Base-by-base conservation (phyloP, 2,888 invertebrate genomes). In the Tachina fera region DNA sequence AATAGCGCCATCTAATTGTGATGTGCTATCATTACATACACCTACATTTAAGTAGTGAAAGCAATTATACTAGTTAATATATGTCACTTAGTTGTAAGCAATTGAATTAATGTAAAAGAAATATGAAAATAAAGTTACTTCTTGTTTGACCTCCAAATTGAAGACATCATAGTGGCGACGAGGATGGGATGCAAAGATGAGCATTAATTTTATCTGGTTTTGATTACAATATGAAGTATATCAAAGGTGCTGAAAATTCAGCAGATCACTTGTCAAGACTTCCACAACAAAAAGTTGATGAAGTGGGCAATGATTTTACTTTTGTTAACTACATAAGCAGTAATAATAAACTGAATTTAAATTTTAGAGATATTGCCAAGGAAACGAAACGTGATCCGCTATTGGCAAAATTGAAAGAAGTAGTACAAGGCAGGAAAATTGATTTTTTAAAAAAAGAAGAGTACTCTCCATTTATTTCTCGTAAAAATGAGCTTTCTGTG, bases 401-500 rank as follows among this genome's bases (percentile, higher is more conserved):
- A 19, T 63, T 80, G n/a, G 72, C 83, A 47, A 74, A 76, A 68
- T 13, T 77, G 16, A 61, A 41, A 31, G 4, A 31, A 31, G 43
- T 6, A 74, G 19, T 56, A 47, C 45, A 63, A 11, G 51, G 53
- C 16, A 68, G 65, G 22, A n/a, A n/a, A 75, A n/a, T 76, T 61
- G 19, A 45, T 11, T 19, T 77, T 19, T 49, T 84, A 39, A 70
- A 51, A 19, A 71, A 51, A 51, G 56, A 68, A 56, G 43, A 75
- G 56, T 63, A 72, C 53, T 14, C 65, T 53, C 31, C 78, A 63
- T 83, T 56, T 67, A 31, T 31, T 31, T 31, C 31, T 31, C 39
- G 58, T 49, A 9, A 88, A 19, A 88, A 87, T 58, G 56, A 87
- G 1, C 81, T 87, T 0, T 90, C 90, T 68, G 85, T 91, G 1